Evolutionary conservation across 2,888 invertebrate species (phyloP), one percentile per base, ranked within the genome.

Genomic region (Aricia artaxerxes): DNA sequence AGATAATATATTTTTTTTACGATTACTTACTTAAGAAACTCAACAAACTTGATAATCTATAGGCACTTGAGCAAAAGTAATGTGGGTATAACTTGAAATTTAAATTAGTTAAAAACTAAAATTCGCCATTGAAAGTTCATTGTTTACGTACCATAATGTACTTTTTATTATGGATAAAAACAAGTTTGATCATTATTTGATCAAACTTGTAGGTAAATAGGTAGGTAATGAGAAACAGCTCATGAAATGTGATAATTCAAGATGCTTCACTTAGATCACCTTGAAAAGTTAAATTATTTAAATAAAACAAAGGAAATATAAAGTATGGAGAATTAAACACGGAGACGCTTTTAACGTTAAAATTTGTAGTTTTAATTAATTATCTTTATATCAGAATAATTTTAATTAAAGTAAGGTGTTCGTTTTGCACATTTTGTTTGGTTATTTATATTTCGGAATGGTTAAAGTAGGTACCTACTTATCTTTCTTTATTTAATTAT

Each of bases 301-400:
- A 76, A 57, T 31, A 57, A 53, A 76, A 76, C 53, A 76, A 76
- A 76, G 76, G 76, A 76, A 57, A 57, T 16, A 76, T 76, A 53
- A 57, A 76, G 13, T 16, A 57, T 35, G 31, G 49, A 16, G 35
- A 53, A 76, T 16, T 69, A 69, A 69, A 69, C 13, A 69, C 64
- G 35, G 64, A 69, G 35, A 64, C 31, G 31, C 35, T 69, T 69
- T 69, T 69, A 69, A 5, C 35, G 35, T 69, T 35, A 76, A 49
- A 76, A 76, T 57, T 53, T 76, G 76, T 76, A 53, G 13, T 76
- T 53, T 75, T 76, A 76, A 76, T 76, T 76, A 76, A 76, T 76
- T 76, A 76, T 76, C 76, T 76, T 57, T 76, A 53, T 57, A 76
- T 76, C 76, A 9, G 31, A 57, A 35, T 53, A 76, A 44, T 57